These are phyloP conservation scores for Naja naja DNA, from an alignment of 2,113 vertebrate species.

Conservation along the genomic window DNA sequence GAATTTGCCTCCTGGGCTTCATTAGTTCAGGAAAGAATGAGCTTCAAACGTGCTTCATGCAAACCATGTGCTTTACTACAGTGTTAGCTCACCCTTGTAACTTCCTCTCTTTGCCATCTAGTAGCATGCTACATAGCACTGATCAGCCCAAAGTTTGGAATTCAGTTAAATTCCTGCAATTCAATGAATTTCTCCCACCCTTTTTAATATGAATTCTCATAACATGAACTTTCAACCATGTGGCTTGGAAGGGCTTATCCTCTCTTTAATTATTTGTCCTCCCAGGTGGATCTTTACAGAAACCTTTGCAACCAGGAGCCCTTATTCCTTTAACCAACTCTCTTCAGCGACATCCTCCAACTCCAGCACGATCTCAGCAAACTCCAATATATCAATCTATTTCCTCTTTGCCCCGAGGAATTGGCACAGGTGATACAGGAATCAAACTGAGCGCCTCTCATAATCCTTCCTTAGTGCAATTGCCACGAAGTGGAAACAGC, in stretches of 20 bases:
- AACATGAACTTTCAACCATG: background rate
- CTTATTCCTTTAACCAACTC: conserved; percentile 61
- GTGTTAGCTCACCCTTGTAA: background rate
- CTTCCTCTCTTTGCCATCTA: background rate
- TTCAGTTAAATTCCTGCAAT: background rate
- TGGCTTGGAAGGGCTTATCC: background rate
- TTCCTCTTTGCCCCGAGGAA: conserved; percentile 7
- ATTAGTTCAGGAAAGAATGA: background rate
- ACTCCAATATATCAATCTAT: conserved; percentile 69
- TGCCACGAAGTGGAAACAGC: conserved; percentile 49
- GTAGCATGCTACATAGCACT: background rate
- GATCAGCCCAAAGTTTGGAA: background rate
- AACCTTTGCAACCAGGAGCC: conserved; percentile 61
- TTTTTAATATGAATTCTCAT: background rate
- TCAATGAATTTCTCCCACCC: background rate
- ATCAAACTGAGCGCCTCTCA: conserved; percentile 60
- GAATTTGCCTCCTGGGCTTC: background rate
- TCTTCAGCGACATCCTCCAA: conserved; percentile 58
- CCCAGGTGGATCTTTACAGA: conserved; percentile 73
- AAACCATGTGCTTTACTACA: background rate
- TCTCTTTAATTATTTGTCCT: conserved; percentile 36
- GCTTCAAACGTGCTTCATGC: background rate
- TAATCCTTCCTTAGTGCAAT: conserved; percentile 41
- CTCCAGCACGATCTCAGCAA: conserved; percentile 56
- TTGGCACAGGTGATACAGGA: conserved; percentile 63